Percentiles rank a stretch among this genome's conserved stretches.
phyloP scores from a whole-genome alignment of 2,888 invertebrate genomes.

The Pteria penguin region DNA sequence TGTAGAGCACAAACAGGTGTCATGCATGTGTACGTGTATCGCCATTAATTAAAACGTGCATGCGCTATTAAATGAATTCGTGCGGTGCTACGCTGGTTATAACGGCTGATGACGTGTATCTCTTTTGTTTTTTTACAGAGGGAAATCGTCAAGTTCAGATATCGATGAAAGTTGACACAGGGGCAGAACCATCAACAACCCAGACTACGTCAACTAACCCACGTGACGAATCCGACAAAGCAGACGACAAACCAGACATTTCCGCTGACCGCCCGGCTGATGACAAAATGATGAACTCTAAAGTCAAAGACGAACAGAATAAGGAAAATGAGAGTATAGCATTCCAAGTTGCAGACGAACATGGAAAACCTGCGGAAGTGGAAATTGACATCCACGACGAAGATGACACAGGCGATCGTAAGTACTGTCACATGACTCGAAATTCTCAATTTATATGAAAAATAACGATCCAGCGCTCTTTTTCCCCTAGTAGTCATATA shows the following conservation, averaged over 20 bases:
- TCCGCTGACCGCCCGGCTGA: background rate
- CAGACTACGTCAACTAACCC: background rate
- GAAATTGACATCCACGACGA: conserved; percentile 38
- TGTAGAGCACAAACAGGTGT: too few species aligned
- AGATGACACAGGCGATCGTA: conserved; percentile 37
- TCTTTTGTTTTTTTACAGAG: conserved; percentile 26
- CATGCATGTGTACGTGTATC: too few species aligned
- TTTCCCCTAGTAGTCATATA: too few species aligned
- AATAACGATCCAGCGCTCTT: too few species aligned
- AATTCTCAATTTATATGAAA: too few species aligned
- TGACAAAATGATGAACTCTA: conserved; percentile 29
- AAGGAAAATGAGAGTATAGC: conserved; percentile 33
- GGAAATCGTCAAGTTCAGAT: conserved; percentile 34
- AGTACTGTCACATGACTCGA: too few species aligned
- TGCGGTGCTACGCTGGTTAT: too few species aligned
- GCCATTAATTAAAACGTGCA: too few species aligned
- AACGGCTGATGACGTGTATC: too few species aligned
- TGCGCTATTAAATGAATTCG: too few species aligned
- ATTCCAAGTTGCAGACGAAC: conserved; percentile 37
- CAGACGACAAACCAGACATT: background rate
- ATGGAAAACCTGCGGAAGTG: conserved; percentile 37
- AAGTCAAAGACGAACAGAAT: conserved; percentile 16
- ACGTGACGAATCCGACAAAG: background rate
- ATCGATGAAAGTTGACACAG: conserved; percentile 36
- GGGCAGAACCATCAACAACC: background rate